Conservation (phyloP, 2,113 vertebrate genomes). For the Melanocharis versteri region DNA sequence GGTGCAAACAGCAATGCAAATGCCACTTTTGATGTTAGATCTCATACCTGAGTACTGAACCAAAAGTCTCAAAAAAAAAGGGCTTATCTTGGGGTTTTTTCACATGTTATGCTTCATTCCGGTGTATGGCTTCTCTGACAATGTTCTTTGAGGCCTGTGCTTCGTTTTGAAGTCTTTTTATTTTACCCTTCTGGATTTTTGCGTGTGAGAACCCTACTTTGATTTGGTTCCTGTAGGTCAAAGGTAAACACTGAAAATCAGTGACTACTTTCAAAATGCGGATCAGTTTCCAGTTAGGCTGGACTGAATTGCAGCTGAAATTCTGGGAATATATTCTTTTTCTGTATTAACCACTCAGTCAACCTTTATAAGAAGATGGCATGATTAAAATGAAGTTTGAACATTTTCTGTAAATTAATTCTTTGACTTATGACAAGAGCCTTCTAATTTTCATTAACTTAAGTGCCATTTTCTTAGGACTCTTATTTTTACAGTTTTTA, state of each 20-base stretch:
- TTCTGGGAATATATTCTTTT: slow-evolving; percentile 58
- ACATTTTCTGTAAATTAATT: slow-evolving; percentile 58
- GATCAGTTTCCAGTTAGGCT: background rate
- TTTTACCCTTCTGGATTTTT: background rate
- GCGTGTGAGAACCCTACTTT: background rate
- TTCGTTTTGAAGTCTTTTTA: background rate
- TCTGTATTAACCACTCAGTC: slow-evolving; percentile 35
- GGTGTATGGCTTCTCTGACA: background rate
- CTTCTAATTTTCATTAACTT: slow-evolving; percentile 60
- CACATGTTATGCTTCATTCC: rapidly evolving
- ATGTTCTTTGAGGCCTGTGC: background rate
- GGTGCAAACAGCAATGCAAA: background rate
- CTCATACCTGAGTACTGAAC: background rate
- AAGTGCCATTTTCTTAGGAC: slow-evolving; percentile 44
- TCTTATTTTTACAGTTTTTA: slow-evolving; percentile 39
- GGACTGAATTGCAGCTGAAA: slow-evolving; percentile 25
- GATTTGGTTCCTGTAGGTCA: background rate
- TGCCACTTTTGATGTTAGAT: too few species aligned
- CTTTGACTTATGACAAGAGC: slow-evolving; percentile 40
- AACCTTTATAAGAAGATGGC: slow-evolving; percentile 33
- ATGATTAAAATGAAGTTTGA: slow-evolving; percentile 62
- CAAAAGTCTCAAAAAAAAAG: background rate
- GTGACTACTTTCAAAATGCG: background rate
- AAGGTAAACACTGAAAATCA: background rate
- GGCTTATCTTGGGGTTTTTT: background rate